Conservation (phyloP, 2,797 vertebrate species). For the Acipenser ruthenus region DNA sequence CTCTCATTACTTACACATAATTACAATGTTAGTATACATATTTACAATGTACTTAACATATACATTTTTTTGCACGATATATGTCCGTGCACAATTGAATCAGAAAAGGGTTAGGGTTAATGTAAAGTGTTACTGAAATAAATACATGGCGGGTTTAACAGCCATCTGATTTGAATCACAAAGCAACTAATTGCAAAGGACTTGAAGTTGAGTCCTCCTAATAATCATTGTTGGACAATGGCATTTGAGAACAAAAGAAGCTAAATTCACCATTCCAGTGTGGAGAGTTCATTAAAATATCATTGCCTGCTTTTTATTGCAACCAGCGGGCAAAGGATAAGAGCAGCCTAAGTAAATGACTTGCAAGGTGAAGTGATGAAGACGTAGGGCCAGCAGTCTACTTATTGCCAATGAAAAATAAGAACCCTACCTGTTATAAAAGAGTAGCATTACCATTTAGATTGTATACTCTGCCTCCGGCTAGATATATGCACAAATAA, state of each 20-base stretch:
- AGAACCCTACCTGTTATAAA: conserved; percentile 27
- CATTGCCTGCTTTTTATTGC: conserved; percentile 22
- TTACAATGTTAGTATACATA: too few species aligned
- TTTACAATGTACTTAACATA: too few species aligned
- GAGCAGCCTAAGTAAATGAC: conserved; percentile 32
- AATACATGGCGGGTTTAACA: too few species aligned
- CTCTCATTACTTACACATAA: too few species aligned
- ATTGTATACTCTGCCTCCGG: conserved; percentile 42
- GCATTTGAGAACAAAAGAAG: background rate
- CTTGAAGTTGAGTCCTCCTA: background rate
- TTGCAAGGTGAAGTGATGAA: conserved; percentile 36
- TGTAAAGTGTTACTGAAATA: too few species aligned
- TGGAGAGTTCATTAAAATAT: conserved; percentile 16
- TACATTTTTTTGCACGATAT: too few species aligned
- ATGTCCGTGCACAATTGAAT: too few species aligned
- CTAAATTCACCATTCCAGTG: background rate
- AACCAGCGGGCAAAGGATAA: conserved; percentile 32
- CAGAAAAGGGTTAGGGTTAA: too few species aligned
- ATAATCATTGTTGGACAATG: background rate
- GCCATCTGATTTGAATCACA: too few species aligned
- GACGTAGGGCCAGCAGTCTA: conserved; percentile 24
- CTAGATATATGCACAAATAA: conserved; percentile 46
- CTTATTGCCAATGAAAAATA: conserved; percentile 23
- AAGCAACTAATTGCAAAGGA: too few species aligned
- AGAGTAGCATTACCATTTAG: conserved; percentile 51